Percentiles rank a stretch among this genome's conserved stretches.
phyloP scores from a whole-genome alignment of 2,797 vertebrate species.

The Champsocephalus esox region DNA sequence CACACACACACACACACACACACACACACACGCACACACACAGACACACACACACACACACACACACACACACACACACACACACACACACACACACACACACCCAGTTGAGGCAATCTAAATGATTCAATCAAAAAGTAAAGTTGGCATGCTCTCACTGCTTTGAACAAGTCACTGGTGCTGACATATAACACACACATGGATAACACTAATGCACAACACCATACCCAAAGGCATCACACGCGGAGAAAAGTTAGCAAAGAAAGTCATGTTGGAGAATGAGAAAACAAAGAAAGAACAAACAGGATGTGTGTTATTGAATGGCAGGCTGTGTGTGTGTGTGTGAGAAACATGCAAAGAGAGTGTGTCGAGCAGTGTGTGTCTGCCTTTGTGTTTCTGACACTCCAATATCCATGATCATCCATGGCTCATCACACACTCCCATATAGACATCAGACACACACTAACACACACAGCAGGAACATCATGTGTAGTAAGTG shows the following conservation, averaged over 20 bases:
- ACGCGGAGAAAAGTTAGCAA: slow-evolving; percentile 29
- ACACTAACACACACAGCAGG: slow-evolving; percentile 19
- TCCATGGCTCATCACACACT: slow-evolving; percentile 59
- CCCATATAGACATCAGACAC: not conserved
- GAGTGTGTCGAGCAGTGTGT: slow-evolving; percentile 35
- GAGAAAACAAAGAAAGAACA: slow-evolving; percentile 6
- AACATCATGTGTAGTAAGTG: slow-evolving; percentile 34
- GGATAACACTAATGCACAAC: slow-evolving; percentile 17
- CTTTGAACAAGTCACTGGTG: slow-evolving; percentile 59
- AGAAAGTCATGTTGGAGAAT: slow-evolving; percentile 45
- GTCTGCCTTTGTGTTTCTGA: slow-evolving; percentile 36
- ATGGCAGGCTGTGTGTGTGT: not conserved
- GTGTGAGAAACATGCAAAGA: slow-evolving; percentile 7
- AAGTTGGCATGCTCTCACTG: slow-evolving; percentile 48
- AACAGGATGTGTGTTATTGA: not conserved
- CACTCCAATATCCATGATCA: slow-evolving; percentile 58
- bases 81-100: slow-evolving; percentile 1
- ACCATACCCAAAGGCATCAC: slow-evolving; percentile 24
- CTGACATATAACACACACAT: slow-evolving; percentile 13
- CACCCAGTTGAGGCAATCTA: slow-evolving; percentile 55
- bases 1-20: slow-evolving; percentile 19
- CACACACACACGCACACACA: slow-evolving; percentile 19
- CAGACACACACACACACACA: slow-evolving; percentile 25
- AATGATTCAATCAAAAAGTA: slow-evolving; percentile 66
- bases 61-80: slow-evolving; percentile 11